Evolutionary conservation across 2,888 invertebrate genomes (phyloP), one percentile per base, ranked within the genome.

Genomic region (Deilephila elpenor): DNA sequence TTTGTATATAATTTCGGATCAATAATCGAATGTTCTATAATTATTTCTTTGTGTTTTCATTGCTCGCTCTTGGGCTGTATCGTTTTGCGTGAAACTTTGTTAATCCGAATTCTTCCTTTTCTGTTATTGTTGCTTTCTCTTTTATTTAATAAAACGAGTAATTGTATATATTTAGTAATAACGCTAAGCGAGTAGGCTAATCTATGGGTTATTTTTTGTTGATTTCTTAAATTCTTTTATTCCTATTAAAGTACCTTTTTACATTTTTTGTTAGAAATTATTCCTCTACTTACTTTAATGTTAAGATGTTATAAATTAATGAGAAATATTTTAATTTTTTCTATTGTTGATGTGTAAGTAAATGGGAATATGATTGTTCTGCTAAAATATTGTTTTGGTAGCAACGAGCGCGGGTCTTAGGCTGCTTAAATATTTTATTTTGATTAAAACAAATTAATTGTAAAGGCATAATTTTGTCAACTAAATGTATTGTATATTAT

Each of bases 211-310:
- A 85, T 86, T 83, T 84, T 85, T 93, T 92, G 93, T 92, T 92
- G 89, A 90, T 80, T 88, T 91, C 91, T 92, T 88, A 90, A 81
- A 89, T 83, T 85, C 20, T 82, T 91, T 91, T 92, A 94, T 94
- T 94, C 94, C 94, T 94, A 93, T 88, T 85, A 88, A 89, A 84
- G 92, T 93, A 93, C 93, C 93, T 93, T 91, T 87, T 88, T 86
- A 67, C 67, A 82, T 82, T 88, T 88, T 82, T 83, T 91, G 89
- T 88, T 90, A 89, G 83, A 84, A 87, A 86, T 85, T 86, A 84
- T 86, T 85, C 89, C 83, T 86, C 84, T 89, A 89, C 84, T 84
- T 87, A 86, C 77, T 83, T 80, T 89, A 88, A 86, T 82, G 77
- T 79, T 89, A 88, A 85, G 84, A 78, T 78, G 82, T 78, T 84